phyloP scores from a whole-genome alignment of 1,140 invertebrate genomes.

The Pogonognathellus flavescens region DNA sequence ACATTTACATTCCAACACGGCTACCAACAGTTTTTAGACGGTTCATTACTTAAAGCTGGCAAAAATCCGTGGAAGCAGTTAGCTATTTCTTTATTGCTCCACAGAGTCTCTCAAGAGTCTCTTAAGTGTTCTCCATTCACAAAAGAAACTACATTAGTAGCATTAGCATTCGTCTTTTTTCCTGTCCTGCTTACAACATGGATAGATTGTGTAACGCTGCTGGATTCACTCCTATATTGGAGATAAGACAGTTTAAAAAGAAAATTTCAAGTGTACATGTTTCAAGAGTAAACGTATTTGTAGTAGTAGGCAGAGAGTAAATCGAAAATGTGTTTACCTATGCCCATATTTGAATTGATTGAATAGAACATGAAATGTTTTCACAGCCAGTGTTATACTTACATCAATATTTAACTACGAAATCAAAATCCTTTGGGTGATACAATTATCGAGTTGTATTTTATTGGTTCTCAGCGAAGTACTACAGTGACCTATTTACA shows the following conservation, averaged over 20 bases:
- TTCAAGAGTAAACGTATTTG: conserved; percentile 2
- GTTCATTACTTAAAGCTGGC: conserved; percentile 18
- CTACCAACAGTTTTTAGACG: conserved; percentile 2
- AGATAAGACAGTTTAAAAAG: background rate
- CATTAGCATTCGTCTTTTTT: conserved; percentile 15
- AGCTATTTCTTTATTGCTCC: conserved; percentile 13
- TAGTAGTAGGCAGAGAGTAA: too few species aligned
- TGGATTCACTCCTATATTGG: background rate
- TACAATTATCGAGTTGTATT: too few species aligned
- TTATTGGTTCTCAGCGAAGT: too few species aligned
- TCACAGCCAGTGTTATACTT: background rate
- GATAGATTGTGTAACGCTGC: too few species aligned
- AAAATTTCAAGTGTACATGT: conserved; percentile 25
- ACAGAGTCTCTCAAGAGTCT: conserved; percentile 29
- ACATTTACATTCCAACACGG: conserved; percentile 11
- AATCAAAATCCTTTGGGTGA: too few species aligned
- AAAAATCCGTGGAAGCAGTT: conserved; percentile 12
- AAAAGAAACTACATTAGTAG: conserved; percentile 9
- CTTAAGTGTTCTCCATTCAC: conserved; percentile 26
- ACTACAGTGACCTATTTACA: too few species aligned
- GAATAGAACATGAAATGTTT: background rate
- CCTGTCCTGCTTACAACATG: background rate
- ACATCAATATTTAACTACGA: background rate
- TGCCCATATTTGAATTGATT: conserved; percentile 18
- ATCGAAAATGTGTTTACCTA: background rate